phyloP scores from a whole-genome alignment of 1,140 invertebrate species.

The Pentalonia nigronervosa region DNA sequence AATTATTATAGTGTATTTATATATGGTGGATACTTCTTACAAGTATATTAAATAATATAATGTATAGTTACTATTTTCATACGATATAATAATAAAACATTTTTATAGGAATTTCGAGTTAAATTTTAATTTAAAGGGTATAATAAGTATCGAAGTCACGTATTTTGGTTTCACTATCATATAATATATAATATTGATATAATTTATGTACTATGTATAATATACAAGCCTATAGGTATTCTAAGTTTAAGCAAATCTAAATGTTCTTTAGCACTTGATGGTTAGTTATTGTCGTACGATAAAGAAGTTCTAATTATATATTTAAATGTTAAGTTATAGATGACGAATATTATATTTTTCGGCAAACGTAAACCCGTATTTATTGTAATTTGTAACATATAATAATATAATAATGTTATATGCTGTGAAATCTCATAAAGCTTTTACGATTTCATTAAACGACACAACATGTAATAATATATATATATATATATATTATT shows the following conservation, averaged over 20 bases:
- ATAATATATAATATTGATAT: not conserved
- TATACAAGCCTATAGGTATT: not conserved
- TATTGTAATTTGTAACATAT: not conserved
- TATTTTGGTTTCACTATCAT: too few relatives aligned
- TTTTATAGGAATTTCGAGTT: not conserved
- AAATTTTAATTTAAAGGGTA: not conserved
- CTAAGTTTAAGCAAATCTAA: not conserved
- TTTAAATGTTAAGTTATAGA: not conserved
- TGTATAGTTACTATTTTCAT: not conserved
- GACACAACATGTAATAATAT: not conserved
- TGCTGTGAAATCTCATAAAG: not conserved
- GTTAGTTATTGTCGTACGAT: not conserved
- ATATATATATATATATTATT: not conserved
- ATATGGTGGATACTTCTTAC: not conserved
- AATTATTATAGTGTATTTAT: not conserved
- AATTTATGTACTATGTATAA: not conserved
- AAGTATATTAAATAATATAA: not conserved
- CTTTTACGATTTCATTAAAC: too few relatives aligned
- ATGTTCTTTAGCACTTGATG: not conserved
- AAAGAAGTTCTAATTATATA: not conserved
- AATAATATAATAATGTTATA: not conserved
- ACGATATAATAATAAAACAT: not conserved
- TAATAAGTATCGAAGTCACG: too few relatives aligned
- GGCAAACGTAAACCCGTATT: not conserved
- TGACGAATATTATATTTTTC: not conserved